Base-by-base conservation (phyloP, 2,113 vertebrate genomes). In the Baryphthengus martii region DNA sequence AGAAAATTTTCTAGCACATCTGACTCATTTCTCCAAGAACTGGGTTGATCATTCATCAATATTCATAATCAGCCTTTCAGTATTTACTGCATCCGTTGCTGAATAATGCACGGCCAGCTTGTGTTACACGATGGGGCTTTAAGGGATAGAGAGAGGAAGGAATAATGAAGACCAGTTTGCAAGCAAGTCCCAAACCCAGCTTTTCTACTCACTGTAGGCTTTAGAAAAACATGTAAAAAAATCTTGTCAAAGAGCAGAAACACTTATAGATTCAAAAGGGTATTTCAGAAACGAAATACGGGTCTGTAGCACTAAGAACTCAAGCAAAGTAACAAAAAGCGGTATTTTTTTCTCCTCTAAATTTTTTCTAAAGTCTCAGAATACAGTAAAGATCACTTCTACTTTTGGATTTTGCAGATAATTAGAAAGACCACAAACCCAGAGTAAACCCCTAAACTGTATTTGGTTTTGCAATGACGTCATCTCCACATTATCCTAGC, bases 401-500 rank as follows among this genome's bases (percentile, higher is more conserved):
- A 24, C 17, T 2, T 63, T 88, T 71, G 33, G 35, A 55, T 61
- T 92, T 71, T 82, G 31, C 47, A 59, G 42, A 4, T 67, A 26
- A 67, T 67, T 59, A 67, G 29, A 40, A 37, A 50, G 29, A 42
- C n/a, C 29, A 26, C 66, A 59, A 75, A 79, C 25, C 10, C 74
- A 85, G n/a, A 70, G 33, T 20, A 79, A 85, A 79, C 18, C 28
- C 42, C 19, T 16, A 39, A 58, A 35, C 47, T 11, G 10, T 8
- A n/a, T 33, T 81, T 72, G 63, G 12, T 56, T 87, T 59, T 68
- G 17, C n/a, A 76, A 28, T 11, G 49, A 52, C 14, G 0, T 44
- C 8, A 4, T 1, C 33, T 16, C 52, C 33, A 4, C 0, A 0
- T 23, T 40, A 17, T 13, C 24, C 15, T 3, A 45, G 37, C 5